These are phyloP conservation scores for Papilio glaucus DNA, from an alignment of 1,140 invertebrate genomes.

Conservation along the genomic window DNA sequence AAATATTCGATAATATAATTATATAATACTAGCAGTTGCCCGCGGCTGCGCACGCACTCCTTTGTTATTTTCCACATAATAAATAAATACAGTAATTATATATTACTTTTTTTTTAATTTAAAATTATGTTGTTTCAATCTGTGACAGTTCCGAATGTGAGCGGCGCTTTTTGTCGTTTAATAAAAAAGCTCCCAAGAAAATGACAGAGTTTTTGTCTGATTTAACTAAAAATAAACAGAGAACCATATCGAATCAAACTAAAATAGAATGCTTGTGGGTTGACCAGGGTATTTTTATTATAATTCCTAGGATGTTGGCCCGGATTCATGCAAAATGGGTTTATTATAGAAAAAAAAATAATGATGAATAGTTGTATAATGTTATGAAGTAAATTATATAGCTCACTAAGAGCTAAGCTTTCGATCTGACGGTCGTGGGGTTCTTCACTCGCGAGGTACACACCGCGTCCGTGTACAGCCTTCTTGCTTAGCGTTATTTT, in stretches of 20 bases:
- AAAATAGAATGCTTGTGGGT: neutral
- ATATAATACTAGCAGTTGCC: no score
- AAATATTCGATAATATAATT: neutral
- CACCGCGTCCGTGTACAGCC: no score
- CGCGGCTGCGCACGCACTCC: no score
- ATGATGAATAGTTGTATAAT: no score
- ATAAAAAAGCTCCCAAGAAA: neutral
- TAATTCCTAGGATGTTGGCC: neutral
- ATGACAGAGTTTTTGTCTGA: neutral
- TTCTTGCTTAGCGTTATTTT: no score
- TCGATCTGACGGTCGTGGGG: no score
- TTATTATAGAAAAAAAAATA: no score
- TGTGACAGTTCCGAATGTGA: neutral
- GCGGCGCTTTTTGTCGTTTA: neutral
- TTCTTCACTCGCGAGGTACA: no score
- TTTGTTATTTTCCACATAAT: no score
- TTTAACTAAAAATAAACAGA: slow-evolving; percentile 5
- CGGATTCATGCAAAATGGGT: neutral
- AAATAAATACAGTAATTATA: no score
- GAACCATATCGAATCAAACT: neutral
- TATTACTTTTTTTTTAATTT: neutral
- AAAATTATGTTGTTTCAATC: neutral
- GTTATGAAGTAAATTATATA: no score
- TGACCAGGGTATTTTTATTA: neutral
- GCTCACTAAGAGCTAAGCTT: no score